Base-by-base conservation (phyloP, 2,888 invertebrate species). In the Tenthredo amoena region DNA sequence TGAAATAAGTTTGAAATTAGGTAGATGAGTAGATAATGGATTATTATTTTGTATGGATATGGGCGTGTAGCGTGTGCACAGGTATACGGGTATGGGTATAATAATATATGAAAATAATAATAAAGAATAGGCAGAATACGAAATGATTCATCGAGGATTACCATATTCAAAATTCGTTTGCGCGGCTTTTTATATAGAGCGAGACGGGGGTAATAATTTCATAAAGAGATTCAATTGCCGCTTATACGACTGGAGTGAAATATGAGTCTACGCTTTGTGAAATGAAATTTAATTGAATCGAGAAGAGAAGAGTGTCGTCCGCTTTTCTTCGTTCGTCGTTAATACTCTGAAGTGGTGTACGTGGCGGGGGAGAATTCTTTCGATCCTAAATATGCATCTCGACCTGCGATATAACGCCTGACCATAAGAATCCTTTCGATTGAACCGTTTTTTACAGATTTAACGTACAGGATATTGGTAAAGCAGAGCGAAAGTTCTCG, bases 271-370 rank as follows among this genome's bases (percentile, higher is more conserved):
- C 89, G 87, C 88, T 88, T 89, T 87, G 90, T 90, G 90, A 91
- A 92, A 91, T 92, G 91, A 91, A 91, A 91, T 88, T 89, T 92
- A 91, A 91, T 91, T 90, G 90, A 90, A 92, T 92, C 90, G 91
- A 74, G 31, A 74, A 90, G 91, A 74, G 31, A 43, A 90, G 34
- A 21, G 62, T 81, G 34, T 37, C 62, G 81, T 74, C 40, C 72
- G 43, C 43, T 74, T 74, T 43, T 26, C 72, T 74, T 74, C 37
- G 21, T 26, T 58, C 34, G 10, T 81, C 37, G 72, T 58, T 26
- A 40, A 62, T 81, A 37, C 77, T 77, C 34, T 12, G 34, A 4
- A 55, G 40, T 21, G 10, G 18, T 50, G 26, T 43, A 2, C 47
- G 9, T 62, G 62, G 62, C 10, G 62, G 62, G 62, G 26, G 26